Base-by-base conservation (phyloP, 2,113 vertebrate species). In the Thinocorus orbignyianus region DNA sequence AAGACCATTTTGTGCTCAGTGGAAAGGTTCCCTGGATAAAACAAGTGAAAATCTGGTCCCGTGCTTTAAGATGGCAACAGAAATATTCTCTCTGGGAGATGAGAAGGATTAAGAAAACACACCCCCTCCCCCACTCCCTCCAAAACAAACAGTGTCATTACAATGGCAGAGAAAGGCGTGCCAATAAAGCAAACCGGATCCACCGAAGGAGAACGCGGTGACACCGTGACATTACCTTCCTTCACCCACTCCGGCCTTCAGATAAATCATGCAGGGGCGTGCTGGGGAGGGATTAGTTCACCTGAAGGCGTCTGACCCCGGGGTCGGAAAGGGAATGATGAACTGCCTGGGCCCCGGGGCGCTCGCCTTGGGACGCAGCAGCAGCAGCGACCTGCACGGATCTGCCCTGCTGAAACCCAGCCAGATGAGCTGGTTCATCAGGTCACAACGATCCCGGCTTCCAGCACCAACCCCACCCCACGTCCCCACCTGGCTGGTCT, bases 341-440 rank as follows among this genome's bases (percentile, higher is more conserved):
- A 98, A 96, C 82, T 66, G 39, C 64, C 39, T 92, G 95, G 81
- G n/a, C n/a, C 97, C 96, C 65, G 69, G 22, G 97, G 95, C 87
- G 76, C 91, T 96, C 3, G 1, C 77, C 62, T 91, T 7, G 18
- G 84, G 87, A 66, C 25, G 83, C 79, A 81, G 88, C 73, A 92
- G 92, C 60, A 92, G n/a, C n/a, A n/a, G n/a, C n/a, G 13, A 23
- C 28, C 10, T 77, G 87, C 69, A 31, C n/a, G 64, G 81, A 82
- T 82, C 60, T 79, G 13, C 86, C 94, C 92, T 70, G 74, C 90
- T 95, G 88, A 97, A 97, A 81, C 8, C 5, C 16, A 83, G 46
- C 95, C 42, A 39, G 81, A 80, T 51, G n/a, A 78, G 93, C 97
- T 94, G 85, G 92, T 97, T 97, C 90, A 68, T 85, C 87, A 28